These are phyloP conservation scores for Agrochola lychnidis DNA, from an alignment of 2,888 invertebrate genomes.

Conservation along the genomic window DNA sequence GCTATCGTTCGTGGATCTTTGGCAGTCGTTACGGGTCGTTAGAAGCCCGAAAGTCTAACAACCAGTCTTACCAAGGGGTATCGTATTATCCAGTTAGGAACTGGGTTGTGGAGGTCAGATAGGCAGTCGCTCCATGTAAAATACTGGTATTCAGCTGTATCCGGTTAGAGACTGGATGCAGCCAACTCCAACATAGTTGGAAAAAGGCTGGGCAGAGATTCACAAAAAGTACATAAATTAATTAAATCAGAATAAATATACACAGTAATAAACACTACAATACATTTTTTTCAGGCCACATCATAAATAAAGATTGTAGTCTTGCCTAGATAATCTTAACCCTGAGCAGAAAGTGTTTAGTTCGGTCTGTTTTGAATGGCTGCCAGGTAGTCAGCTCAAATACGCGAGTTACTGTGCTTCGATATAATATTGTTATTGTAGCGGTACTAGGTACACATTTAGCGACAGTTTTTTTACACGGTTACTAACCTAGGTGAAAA, in stretches of 20 bases:
- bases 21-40: no score
- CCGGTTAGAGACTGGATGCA: no score
- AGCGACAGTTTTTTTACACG: neutral
- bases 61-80: no score
- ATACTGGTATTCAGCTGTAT: no score
- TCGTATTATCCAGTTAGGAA: no score
- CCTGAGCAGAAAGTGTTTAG: constrained; percentile 37
- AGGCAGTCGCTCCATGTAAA: no score
- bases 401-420: constrained; percentile 35
- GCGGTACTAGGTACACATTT: constrained; percentile 10
- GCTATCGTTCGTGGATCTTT: no score
- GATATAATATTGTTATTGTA: constrained; percentile 33
- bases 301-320: constrained; percentile 50
- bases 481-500: no score
- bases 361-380: constrained; percentile 46
- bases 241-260: constrained; percentile 1
- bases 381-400: constrained; percentile 57
- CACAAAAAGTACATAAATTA: constrained; percentile 14
- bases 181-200: no score
- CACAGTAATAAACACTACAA: neutral
- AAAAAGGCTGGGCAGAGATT: no score
- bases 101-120: no score
- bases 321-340: constrained; percentile 50
- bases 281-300: constrained; percentile 25
- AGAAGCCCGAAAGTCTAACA: no score